Base-by-base conservation (phyloP, 2,113 vertebrate species). In the Phoenicopterus ruber region DNA sequence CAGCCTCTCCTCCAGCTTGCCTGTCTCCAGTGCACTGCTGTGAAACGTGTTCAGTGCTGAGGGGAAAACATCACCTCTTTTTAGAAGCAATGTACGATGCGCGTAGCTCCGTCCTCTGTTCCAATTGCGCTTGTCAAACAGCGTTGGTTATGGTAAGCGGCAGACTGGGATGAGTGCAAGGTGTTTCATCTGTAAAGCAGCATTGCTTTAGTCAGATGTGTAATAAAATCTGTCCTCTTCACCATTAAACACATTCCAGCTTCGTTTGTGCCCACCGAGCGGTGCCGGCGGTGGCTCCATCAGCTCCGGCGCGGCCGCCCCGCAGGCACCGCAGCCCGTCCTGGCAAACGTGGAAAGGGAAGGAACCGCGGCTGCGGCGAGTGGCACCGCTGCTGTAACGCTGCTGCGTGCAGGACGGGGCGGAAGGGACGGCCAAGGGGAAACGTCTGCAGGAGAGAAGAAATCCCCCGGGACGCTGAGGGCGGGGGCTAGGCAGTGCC, bases 181-280 rank as follows among this genome's bases (percentile, higher is more conserved):
- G 84, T 82, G 92, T 96, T 97, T 91, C 93, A 77, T 66, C 89
- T 90, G 74, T 88, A 91, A 95, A 88, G 82, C 66, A 72, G 52
- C 36, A 42, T 49, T 76, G 86, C 88, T 90, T 96, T 83, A 90
- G 86, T 26, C 78, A 90, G 77, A 73, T 55, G 47, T 19, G 17
- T 74, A 90, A 89, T 71, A 86, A 26, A 50, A 69, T 72, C 83
- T 80, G 55, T 96, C 97, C 95, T 91, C 86, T 86, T 96, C 63
- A 74, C 93, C 46, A 65, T 89, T 95, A 90, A 91, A 85, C 62
- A 50, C 65, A 31, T 62, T 86, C 91, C 67, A 17, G 61, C 67
- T 36, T 91, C 52, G 36, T 90, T 72, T 50, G 82, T 78, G 46
- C 34, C 74, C 67, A 15, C 38, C 19, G 70, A 55, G 57, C 42